Evolutionary conservation across 2,113 vertebrate genomes (phyloP).

Genomic region (Notothenia coriiceps): DNA sequence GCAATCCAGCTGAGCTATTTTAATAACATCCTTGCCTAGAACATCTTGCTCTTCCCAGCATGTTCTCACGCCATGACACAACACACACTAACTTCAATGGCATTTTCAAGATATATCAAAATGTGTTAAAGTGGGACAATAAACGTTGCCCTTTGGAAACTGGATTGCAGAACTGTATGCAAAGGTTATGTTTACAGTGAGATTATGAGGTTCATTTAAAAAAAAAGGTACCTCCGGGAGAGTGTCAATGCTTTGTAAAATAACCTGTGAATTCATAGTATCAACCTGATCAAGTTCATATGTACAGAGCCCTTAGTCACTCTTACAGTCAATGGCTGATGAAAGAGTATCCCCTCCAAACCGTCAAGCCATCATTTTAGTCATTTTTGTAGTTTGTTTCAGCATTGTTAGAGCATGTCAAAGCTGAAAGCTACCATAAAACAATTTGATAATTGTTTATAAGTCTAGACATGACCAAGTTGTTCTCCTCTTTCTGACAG

Average conservation of each 20-base stretch:
- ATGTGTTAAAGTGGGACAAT: neutral
- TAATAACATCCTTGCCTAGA: constrained; percentile 33
- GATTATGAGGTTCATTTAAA: neutral
- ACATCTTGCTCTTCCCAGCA: neutral
- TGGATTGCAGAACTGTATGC: neutral
- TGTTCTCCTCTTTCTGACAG: constrained; percentile 19
- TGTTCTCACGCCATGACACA: constrained; percentile 34
- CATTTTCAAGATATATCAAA: constrained; percentile 9
- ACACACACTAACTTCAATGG: neutral
- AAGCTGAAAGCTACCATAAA: constrained; percentile 2
- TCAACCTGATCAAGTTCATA: neutral
- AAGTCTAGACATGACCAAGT: constrained; percentile 2
- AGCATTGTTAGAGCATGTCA: neutral
- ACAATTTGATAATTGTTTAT: neutral
- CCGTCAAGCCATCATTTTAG: neutral
- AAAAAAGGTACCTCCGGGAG: neutral
- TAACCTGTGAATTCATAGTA: neutral
- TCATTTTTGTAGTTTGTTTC: neutral
- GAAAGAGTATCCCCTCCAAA: neutral
- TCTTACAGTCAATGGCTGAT: neutral
- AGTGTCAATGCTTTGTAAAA: neutral
- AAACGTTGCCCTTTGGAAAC: neutral
- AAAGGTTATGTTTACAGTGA: constrained; percentile 1
- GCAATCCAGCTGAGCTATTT: constrained; percentile 45
- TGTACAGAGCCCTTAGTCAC: neutral